Conservation (phyloP, 2,113 vertebrate genomes). For the Equus quagga region DNA sequence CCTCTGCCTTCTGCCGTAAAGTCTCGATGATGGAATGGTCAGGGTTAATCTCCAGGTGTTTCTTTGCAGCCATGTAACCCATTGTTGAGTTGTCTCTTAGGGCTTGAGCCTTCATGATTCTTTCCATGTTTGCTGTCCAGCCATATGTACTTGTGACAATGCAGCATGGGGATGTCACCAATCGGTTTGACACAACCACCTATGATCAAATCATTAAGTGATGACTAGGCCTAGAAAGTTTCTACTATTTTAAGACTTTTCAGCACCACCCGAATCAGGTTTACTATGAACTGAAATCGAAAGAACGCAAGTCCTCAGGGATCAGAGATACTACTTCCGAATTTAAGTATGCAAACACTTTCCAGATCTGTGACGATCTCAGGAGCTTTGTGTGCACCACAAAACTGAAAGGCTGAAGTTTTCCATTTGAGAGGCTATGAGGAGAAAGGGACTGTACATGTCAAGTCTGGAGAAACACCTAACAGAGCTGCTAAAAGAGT, state of each 20-base stretch:
- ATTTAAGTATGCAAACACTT: rapidly evolving
- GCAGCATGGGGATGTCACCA: conserved; percentile 91
- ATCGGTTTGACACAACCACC: conserved; percentile 90
- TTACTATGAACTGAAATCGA: background rate
- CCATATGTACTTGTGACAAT: conserved; percentile 90
- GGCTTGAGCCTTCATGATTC: conserved; percentile 93
- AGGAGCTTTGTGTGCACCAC: background rate
- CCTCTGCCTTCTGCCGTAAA: conserved; percentile 91
- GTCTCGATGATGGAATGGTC: conserved; percentile 92
- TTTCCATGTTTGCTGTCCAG: conserved; percentile 94
- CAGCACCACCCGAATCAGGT: rapidly evolving
- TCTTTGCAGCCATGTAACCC: conserved; percentile 94
- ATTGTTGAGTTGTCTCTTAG: conserved; percentile 92
- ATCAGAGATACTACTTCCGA: background rate
- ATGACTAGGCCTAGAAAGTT: rapidly evolving
- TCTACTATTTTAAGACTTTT: rapidly evolving
- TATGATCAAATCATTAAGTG: background rate
- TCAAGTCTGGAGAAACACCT: no score
- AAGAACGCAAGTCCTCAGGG: rapidly evolving
- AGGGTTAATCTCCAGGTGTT: conserved; percentile 91
- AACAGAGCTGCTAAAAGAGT: no score
- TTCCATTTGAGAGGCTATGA: no score
- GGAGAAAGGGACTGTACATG: rapidly evolving
- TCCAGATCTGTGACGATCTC: rapidly evolving
- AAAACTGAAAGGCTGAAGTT: rapidly evolving